Base-by-base conservation (phyloP, 2,888 invertebrate species). In the Heliconius charithonia region DNA sequence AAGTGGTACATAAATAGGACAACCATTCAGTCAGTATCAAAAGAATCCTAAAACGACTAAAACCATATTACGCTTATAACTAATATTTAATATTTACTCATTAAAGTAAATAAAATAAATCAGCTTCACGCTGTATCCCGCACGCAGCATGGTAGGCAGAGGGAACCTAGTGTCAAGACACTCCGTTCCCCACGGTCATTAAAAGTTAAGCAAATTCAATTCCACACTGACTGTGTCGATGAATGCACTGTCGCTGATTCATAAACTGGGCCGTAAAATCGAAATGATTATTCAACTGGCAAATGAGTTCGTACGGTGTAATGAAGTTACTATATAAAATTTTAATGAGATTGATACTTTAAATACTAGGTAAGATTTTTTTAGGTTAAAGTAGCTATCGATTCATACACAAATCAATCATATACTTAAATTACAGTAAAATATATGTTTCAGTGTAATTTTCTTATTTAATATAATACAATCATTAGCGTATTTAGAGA, bases 161-260 rank as follows among this genome's bases (percentile, higher is more conserved):
- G n/a, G n/a, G n/a, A n/a, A n/a, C n/a, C n/a, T n/a, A n/a, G n/a
- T n/a, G n/a, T n/a, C n/a, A n/a, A n/a, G n/a, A n/a, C n/a, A n/a
- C n/a, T n/a, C n/a, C n/a, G n/a, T n/a, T n/a, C n/a, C n/a, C n/a
- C n/a, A n/a, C n/a, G n/a, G n/a, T n/a, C 87, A 90, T 85, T 83
- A 86, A 84, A 86, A 87, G 82, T 84, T 84, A 85, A 85, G 85
- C 85, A 86, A 86, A 86, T 84, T 85, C 85, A 83, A 45, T 71
- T 74, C 56, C 66, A 67, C 67, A 67, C 69, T n/a, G 67, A 29
- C 88, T 88, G 87, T 89, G 89, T 87, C 87, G 88, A 88, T 87
- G 88, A 90, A 89, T 86, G 87, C 88, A 87, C 85, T 87, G 89
- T 87, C 86, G 88, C 88, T 90, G 91, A 92, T 89, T 92, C 90